Evolutionary conservation across 1,140 invertebrate genomes (phyloP).

Genomic region (Dreissena polymorpha): DNA sequence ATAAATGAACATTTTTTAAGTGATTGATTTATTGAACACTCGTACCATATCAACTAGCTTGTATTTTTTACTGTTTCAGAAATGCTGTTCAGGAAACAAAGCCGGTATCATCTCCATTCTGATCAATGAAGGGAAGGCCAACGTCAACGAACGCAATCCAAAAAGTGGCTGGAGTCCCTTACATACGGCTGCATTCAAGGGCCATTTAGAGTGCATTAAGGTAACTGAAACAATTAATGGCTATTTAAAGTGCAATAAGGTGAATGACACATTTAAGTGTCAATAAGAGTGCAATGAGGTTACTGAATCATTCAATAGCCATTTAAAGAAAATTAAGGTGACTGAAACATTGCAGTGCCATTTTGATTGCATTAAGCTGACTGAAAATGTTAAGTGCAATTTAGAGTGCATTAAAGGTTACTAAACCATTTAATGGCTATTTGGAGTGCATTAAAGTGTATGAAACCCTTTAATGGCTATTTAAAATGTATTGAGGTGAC

Average conservation of each 20-base stretch:
- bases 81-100: conserved; percentile 90
- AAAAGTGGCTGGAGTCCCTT: conserved; percentile 90
- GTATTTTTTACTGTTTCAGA: conserved; percentile 81
- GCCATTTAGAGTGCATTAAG: conserved; percentile 87
- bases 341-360: conserved; percentile 85
- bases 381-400: conserved; percentile 85
- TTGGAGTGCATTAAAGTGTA: conserved; percentile 84
- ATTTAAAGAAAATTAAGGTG: conserved; percentile 85
- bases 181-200: conserved; percentile 92
- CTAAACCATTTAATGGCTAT: conserved; percentile 86
- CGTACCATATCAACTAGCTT: too few species aligned
- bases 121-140: conserved; percentile 62
- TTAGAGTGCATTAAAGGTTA: conserved; percentile 85
- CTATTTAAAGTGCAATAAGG: conserved; percentile 86
- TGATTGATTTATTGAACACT: too few species aligned
- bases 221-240: conserved; percentile 84
- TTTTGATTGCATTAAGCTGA: conserved; percentile 84
- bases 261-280: conserved; percentile 84
- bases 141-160: conserved; percentile 78
- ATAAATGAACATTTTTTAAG: too few species aligned
- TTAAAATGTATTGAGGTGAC: conserved; percentile 84
- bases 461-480: conserved; percentile 85
- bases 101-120: conserved; percentile 81
- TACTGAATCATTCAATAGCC: conserved; percentile 84
- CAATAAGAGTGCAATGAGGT: conserved; percentile 86